A percentile compares a stretch with the other conserved stretches of the same genome.
Conservation (phyloP, 2,888 invertebrate genomes). For the Caenorhabditis macrosperma region DNA sequence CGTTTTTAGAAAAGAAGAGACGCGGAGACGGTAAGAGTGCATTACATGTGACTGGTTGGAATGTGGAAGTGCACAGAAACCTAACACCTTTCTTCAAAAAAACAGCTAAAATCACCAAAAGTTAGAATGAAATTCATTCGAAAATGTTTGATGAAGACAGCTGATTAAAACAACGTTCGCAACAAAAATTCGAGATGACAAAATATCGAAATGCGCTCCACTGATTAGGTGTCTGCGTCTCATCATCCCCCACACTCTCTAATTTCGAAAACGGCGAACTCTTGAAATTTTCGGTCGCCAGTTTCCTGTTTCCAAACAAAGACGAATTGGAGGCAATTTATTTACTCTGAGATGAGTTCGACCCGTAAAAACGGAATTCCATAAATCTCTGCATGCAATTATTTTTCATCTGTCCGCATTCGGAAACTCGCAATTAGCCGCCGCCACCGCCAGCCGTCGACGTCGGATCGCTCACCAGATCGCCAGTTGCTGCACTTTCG, state of each 20-base stretch:
- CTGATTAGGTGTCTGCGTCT: too few relatives aligned
- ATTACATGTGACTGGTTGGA: neutral
- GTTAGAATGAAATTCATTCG: too few relatives aligned
- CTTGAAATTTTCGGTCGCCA: too few relatives aligned
- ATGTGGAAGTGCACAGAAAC: too few relatives aligned
- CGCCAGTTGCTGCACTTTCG: conserved; percentile 20
- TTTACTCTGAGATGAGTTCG: neutral
- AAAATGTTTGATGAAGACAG: too few relatives aligned
- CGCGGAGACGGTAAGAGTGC: neutral
- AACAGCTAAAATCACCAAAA: too few relatives aligned
- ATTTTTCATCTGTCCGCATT: conserved; percentile 31
- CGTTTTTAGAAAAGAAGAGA: neutral
- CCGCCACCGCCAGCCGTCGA: neutral
- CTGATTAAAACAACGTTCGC: too few relatives aligned
- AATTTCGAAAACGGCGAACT: neutral
- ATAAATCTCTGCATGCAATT: conserved; percentile 43
- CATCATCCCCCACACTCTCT: neutral
- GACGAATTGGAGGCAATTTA: neutral
- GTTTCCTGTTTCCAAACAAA: neutral
- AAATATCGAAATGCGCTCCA: too few relatives aligned
- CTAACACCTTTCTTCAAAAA: too few relatives aligned
- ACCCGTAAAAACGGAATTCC: conserved; percentile 13
- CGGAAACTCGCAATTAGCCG: conserved; percentile 43
- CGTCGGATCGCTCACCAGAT: conserved; percentile 8
- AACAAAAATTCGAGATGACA: too few relatives aligned